These are phyloP conservation scores for Macrosoma leucophasiata DNA, from an alignment of 2,888 invertebrate genomes.

Conservation along the genomic window DNA sequence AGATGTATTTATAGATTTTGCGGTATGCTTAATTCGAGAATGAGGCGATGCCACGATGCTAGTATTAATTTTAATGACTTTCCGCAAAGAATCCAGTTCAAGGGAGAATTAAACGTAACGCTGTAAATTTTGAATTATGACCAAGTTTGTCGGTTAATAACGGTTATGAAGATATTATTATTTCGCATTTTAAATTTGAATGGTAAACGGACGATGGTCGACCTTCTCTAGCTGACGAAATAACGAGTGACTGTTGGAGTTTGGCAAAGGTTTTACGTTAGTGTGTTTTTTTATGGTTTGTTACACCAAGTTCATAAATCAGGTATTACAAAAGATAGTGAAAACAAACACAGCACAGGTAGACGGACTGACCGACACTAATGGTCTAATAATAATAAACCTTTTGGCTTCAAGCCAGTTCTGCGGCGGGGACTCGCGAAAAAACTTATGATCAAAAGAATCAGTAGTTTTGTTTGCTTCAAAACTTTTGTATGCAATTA, in stretches of 20 bases:
- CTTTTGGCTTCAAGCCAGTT: conserved; percentile 58
- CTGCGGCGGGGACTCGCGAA: conserved; percentile 40
- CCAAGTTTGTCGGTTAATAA: neutral
- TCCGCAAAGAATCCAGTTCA: no score
- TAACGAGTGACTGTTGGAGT: conserved; percentile 9
- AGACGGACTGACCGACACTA: conserved; percentile 48
- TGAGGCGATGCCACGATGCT: no score
- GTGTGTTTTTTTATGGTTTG: conserved; percentile 1
- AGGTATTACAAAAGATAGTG: conserved; percentile 23
- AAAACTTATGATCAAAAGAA: conserved; percentile 33
- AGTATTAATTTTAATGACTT: no score
- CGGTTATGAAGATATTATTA: neutral
- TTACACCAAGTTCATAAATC: neutral
- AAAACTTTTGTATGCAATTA: no score
- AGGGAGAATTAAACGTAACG: no score
- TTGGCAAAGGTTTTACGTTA: conserved; percentile 4
- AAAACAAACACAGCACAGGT: conserved; percentile 48
- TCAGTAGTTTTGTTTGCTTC: no score
- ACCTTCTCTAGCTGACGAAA: conserved; percentile 23
- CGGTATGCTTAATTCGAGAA: no score
- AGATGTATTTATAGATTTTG: no score
- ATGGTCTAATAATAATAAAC: conserved; percentile 65
- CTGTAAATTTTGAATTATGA: no score
- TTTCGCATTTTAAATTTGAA: conserved; percentile 6
- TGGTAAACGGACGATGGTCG: conserved; percentile 17